These are phyloP conservation scores for Agrotis clavis DNA, from an alignment of 2,888 invertebrate genomes.

Conservation along the genomic window DNA sequence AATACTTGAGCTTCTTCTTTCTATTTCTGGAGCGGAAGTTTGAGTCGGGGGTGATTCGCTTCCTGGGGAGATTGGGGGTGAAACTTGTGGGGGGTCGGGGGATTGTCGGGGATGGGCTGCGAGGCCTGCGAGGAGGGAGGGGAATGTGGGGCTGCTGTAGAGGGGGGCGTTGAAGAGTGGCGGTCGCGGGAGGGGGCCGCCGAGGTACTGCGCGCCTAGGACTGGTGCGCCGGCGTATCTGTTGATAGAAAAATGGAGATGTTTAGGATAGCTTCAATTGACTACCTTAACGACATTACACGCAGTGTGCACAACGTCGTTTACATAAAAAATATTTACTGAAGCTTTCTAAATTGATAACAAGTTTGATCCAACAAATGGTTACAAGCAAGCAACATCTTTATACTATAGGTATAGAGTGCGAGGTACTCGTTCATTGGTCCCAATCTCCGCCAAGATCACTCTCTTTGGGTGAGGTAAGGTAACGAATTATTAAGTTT, in stretches of 20 bases:
- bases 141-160: constrained; percentile 88
- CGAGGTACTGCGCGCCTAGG: constrained; percentile 89
- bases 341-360: no score
- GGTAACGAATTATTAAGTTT: neutral
- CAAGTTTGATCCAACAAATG: no score
- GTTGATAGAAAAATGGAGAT: constrained; percentile 55
- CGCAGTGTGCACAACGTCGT: no score
- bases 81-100: constrained; percentile 87
- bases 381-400: no score
- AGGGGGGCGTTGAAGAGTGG: constrained; percentile 92
- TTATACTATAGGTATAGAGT: no score
- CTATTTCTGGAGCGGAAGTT: constrained; percentile 93
- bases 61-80: constrained; percentile 90
- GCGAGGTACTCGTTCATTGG: no score
- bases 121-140: constrained; percentile 85
- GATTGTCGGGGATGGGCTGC: constrained; percentile 88
- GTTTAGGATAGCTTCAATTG: constrained; percentile 1
- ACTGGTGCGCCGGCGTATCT: constrained; percentile 85
- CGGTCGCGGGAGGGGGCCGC: constrained; percentile 85
- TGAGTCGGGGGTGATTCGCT: constrained; percentile 89
- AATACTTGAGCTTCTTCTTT: constrained; percentile 96
- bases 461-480: no score
- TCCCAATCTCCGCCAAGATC: no score
- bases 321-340: no score
- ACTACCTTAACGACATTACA: neutral